Evolutionary conservation across 2,888 invertebrate species (phyloP).

Genomic region (Tricholauxania praeusta): DNA sequence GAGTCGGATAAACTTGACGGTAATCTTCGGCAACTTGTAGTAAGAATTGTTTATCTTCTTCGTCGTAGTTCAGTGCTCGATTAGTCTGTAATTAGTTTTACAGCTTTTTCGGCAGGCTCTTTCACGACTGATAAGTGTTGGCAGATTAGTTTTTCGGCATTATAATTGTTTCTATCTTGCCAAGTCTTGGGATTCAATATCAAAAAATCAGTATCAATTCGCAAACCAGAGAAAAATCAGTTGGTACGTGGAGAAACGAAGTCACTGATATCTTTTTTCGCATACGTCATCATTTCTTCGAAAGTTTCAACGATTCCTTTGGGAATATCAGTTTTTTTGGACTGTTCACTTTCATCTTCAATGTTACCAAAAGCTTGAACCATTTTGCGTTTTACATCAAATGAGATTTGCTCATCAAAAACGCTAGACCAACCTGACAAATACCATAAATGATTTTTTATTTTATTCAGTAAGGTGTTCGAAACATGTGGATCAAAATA

Average conservation of each 20-base stretch:
- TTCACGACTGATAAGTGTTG: too few species aligned
- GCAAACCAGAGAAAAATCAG: background rate
- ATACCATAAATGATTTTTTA: background rate
- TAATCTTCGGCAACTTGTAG: too few species aligned
- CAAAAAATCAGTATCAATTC: background rate
- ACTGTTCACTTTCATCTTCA: background rate
- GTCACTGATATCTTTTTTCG: background rate
- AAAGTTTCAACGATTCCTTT: background rate
- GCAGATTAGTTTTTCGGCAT: background rate
- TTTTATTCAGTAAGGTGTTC: background rate
- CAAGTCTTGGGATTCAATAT: background rate
- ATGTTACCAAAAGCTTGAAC: background rate
- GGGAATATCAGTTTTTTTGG: background rate
- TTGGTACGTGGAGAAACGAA: constrained; percentile 7
- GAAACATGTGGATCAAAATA: background rate
- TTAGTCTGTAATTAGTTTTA: too few species aligned
- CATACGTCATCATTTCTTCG: too few species aligned
- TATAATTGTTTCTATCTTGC: background rate
- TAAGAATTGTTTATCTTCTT: too few species aligned
- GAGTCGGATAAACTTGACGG: too few species aligned
- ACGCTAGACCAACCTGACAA: background rate
- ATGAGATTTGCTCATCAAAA: constrained; percentile 6
- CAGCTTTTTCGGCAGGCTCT: too few species aligned
- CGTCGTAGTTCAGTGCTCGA: too few species aligned
- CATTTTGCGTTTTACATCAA: background rate